These are phyloP conservation scores for Scomber scombrus DNA, from an alignment of 2,113 vertebrate genomes.

Conservation along the genomic window DNA sequence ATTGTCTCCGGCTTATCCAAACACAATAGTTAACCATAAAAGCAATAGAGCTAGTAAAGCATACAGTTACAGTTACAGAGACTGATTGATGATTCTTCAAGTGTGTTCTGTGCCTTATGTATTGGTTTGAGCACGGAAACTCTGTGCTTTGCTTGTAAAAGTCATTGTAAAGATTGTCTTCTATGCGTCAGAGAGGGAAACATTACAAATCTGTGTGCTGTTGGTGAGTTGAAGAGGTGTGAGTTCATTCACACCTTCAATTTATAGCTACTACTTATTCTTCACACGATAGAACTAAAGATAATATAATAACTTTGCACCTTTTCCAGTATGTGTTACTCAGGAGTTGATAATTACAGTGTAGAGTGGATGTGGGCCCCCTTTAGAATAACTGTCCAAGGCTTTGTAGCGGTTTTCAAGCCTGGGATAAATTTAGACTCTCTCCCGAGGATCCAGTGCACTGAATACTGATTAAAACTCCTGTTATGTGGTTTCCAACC, in stretches of 20 bases:
- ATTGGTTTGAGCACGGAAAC: conserved; percentile 51
- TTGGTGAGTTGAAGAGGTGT: conserved; percentile 72
- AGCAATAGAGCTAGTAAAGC: conserved; percentile 13
- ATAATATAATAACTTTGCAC: conserved; percentile 29
- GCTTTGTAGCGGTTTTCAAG: conserved; percentile 22
- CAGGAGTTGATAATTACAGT: conserved; percentile 43
- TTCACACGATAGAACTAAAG: conserved; percentile 50
- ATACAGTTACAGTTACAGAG: neutral
- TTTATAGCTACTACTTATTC: conserved; percentile 53
- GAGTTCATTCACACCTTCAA: conserved; percentile 63
- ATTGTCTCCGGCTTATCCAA: conserved; percentile 10
- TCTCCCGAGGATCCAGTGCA: neutral
- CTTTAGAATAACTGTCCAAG: conserved; percentile 34
- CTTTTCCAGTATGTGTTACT: conserved; percentile 20
- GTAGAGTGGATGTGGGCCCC: conserved; percentile 43
- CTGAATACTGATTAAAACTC: conserved; percentile 20
- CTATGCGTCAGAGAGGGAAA: conserved; percentile 61
- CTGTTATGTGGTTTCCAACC: conserved; percentile 3
- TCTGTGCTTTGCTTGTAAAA: conserved; percentile 62
- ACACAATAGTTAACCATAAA: conserved; percentile 15
- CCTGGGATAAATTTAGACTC: conserved; percentile 29
- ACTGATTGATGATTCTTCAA: neutral
- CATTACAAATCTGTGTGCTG: conserved; percentile 82
- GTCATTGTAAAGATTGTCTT: conserved; percentile 74
- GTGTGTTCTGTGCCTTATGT: conserved; percentile 50